phyloP scores from a whole-genome alignment of 2,113 vertebrate species.

The Tursiops truncatus region DNA sequence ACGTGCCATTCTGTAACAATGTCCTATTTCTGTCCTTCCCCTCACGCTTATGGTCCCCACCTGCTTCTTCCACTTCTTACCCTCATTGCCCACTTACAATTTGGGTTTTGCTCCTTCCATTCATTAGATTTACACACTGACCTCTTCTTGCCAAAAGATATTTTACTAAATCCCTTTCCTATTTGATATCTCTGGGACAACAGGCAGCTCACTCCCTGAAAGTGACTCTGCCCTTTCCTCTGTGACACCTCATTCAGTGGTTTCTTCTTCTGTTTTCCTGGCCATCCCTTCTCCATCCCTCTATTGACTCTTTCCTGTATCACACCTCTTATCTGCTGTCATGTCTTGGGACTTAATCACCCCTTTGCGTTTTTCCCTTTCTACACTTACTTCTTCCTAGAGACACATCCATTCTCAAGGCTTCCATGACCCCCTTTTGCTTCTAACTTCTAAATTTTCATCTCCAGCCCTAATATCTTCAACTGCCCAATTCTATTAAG shows the following conservation, averaged over 20 bases:
- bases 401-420: background rate
- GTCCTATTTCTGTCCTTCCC: background rate
- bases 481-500: background rate
- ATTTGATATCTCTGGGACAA: background rate
- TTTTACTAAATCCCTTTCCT: background rate
- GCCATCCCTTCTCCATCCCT: background rate
- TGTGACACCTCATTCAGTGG: background rate
- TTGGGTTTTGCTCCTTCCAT: background rate
- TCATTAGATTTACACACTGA: background rate
- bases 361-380: background rate
- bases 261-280: background rate
- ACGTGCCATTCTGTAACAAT: background rate
- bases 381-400: background rate
- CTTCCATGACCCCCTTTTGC: background rate
- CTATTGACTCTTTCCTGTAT: background rate
- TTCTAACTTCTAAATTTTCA: background rate
- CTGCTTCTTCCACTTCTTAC: background rate
- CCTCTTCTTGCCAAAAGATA: background rate
- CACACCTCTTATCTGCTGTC: background rate
- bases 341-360: background rate
- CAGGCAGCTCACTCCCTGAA: background rate
- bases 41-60: background rate
- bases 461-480: background rate
- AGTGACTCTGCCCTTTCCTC: background rate
- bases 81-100: background rate